A percentile compares a stretch with the other conserved stretches of the same genome.
phyloP scores from a whole-genome alignment of 2,113 vertebrate genomes.

The Chamaea fasciata region DNA sequence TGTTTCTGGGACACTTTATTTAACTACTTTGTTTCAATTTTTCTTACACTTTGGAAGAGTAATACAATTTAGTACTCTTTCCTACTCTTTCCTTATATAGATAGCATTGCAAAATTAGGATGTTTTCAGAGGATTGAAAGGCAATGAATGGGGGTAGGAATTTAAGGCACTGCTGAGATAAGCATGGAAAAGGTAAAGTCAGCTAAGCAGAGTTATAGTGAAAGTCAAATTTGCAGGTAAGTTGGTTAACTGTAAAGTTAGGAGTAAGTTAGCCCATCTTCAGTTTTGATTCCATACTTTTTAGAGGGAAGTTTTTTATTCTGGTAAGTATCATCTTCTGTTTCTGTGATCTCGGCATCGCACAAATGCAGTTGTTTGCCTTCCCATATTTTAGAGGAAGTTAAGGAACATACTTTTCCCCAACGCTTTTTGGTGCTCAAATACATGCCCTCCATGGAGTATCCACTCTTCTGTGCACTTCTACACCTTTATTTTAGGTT shows the following conservation, averaged over 20 bases:
- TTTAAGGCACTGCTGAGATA: not conserved
- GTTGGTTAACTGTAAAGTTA: not conserved
- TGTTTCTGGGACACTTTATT: not conserved
- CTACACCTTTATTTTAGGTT: not conserved
- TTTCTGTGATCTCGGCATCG: not conserved
- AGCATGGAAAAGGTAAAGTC: not conserved
- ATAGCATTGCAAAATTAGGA: not conserved
- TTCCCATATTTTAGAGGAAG: not conserved
- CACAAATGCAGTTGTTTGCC: not conserved
- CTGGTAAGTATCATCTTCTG: not conserved
- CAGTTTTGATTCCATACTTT: not conserved
- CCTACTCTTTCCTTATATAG: not conserved
- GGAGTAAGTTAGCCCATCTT: not conserved
- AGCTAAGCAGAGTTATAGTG: not conserved
- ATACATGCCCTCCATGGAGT: not conserved
- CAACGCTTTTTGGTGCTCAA: not conserved
- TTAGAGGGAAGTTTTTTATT: not conserved
- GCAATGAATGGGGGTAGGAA: not conserved
- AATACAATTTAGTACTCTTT: not conserved
- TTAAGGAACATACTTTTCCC: not conserved
- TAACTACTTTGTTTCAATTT: not conserved
- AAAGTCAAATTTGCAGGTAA: not conserved
- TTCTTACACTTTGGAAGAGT: not conserved
- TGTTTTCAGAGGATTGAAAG: not conserved
- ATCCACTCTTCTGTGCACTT: not conserved